Evolutionary conservation across 2,888 invertebrate genomes (phyloP), one percentile per base, ranked within the genome.

Genomic region (Diachrysia chrysitis): DNA sequence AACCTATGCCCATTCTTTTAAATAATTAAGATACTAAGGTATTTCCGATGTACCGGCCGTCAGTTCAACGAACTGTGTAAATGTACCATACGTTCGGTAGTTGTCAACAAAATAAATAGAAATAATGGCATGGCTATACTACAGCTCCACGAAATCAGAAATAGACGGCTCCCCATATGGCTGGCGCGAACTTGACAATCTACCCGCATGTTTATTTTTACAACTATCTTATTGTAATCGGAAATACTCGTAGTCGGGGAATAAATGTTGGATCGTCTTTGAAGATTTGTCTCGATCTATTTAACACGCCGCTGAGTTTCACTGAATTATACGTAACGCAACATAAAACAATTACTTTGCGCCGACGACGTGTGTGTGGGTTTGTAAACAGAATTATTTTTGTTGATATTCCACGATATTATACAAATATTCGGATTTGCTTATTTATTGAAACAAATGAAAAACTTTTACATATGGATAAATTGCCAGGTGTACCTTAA

Each of bases 141-240:
- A 86, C 86, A 70, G 56, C 56, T 66, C 56, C 77, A 69, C 65
- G 75, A 69, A 72, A 79, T 89, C 90, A 88, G 87, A 93, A 94
- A 95, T 95, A 95, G 92, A 89, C 82, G 77, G 78, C 91, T 89
- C 93, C 93, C 94, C 92, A 89, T 87, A 81, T 83, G 85, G 83
- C 85, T 78, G 82, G 84, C 92, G 92, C 92, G 90, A 94, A 95
- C 94, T 94, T 94, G 92, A 93, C 91, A 93, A 93, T 92, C 85
- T 89, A 90, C 90, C 88, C 88, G 85, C 83, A 86, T 87, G 91
- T 89, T 89, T 94, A 94, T 93, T 93, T 94, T 90, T 89, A 92
- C 86, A 86, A 87, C 88, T 89, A 89, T 89, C 91, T 92, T 90
- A 93, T 93, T 93, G 92, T 92, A 89, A 89, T 90, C 87, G 86